phyloP scores from a whole-genome alignment of 2,888 invertebrate species.

The Strigamia transsilvanica region DNA sequence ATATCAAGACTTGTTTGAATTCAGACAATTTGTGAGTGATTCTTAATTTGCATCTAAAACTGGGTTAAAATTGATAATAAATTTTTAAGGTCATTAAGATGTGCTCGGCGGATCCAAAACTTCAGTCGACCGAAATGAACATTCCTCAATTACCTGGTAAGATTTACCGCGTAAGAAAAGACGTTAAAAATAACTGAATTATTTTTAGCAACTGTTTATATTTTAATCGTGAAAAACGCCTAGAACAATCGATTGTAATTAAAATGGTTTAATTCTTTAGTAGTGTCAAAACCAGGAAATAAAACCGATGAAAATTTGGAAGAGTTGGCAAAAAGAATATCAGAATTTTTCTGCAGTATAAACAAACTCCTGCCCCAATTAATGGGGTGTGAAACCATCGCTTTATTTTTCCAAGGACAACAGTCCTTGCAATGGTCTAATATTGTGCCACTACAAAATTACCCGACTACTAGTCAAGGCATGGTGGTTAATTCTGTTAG shows the following conservation, averaged over 20 bases:
- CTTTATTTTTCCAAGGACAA: conserved; percentile 15
- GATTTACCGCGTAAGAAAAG: not conserved
- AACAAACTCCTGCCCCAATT: not conserved
- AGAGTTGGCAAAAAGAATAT: not conserved
- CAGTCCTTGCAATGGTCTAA: not conserved
- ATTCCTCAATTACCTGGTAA: conserved; percentile 27
- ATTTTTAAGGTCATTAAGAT: not conserved
- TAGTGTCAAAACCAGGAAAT: conserved; percentile 21
- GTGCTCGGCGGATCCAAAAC: conserved; percentile 1
- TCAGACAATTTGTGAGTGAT: conserved; percentile 60
- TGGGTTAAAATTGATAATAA: not conserved
- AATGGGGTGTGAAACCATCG: not conserved
- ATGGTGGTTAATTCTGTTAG: not conserved
- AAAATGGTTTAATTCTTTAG: not conserved
- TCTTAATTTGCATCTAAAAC: not conserved
- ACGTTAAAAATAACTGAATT: not conserved
- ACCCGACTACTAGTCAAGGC: conserved; percentile 28
- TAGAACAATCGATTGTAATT: not conserved
- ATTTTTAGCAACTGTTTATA: conserved; percentile 11
- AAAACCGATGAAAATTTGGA: conserved; percentile 24
- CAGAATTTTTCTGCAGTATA: not conserved
- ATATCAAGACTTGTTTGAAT: conserved; percentile 61
- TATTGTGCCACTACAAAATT: not conserved
- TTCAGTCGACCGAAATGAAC: conserved; percentile 16
- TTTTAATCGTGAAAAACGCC: not conserved